Percentiles rank a stretch among this genome's conserved stretches.
Conservation (phyloP, 2,113 vertebrate species). For the Mesoclemmys tuberculata region DNA sequence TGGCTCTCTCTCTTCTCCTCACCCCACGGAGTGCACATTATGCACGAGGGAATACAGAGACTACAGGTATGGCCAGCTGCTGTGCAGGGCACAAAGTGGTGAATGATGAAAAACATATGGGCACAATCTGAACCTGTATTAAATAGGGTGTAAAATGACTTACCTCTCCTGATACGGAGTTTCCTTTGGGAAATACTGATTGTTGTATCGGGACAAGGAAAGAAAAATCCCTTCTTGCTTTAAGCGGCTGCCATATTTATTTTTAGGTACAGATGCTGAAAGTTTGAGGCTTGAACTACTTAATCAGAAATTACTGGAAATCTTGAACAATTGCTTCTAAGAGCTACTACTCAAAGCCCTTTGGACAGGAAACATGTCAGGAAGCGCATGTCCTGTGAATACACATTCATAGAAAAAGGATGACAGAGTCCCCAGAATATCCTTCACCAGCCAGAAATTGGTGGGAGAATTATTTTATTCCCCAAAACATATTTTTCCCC, state of each 20-base stretch:
- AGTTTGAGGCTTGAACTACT: neutral
- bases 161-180: neutral
- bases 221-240: neutral
- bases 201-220: neutral
- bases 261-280: neutral
- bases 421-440: neutral
- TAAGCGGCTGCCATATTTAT: neutral
- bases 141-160: neutral
- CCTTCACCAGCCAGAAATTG: neutral
- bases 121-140: neutral
- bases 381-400: neutral
- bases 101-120: neutral
- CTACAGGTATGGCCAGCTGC: neutral
- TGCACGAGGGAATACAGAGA: too few relatives aligned
- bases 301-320: neutral
- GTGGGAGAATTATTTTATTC: neutral
- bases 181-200: neutral
- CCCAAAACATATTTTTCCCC: neutral
- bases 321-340: neutral
- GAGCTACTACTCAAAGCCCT: neutral
- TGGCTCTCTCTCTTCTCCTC: too few relatives aligned
- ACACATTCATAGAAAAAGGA: neutral
- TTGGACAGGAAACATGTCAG: neutral
- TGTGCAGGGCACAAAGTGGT: neutral
- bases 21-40: too few relatives aligned